These are phyloP conservation scores for Cyprinodon variegatus DNA, from an alignment of 2,113 vertebrate species.

Conservation along the genomic window DNA sequence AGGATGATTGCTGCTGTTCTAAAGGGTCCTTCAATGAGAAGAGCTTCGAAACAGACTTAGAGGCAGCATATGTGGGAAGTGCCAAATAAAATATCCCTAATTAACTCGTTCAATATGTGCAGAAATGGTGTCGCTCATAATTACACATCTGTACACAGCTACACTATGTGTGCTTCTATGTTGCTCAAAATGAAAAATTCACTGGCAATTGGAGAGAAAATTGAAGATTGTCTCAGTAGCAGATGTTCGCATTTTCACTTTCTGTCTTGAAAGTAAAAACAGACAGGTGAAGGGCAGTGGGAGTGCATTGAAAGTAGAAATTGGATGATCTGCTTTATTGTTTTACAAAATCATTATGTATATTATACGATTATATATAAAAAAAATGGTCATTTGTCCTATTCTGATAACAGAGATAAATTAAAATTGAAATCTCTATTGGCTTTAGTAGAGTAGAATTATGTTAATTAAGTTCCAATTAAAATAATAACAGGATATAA, in stretches of 20 bases:
- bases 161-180: not conserved
- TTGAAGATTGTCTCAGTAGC: constrained; percentile 25
- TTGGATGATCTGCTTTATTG: constrained; percentile 45
- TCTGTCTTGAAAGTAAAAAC: constrained; percentile 23
- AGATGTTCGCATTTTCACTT: not conserved
- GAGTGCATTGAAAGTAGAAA: constrained; percentile 40
- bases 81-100: constrained; percentile 65
- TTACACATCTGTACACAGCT: constrained; percentile 3
- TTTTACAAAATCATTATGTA: constrained; percentile 61
- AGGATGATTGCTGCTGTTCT: constrained; percentile 76
- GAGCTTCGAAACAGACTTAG: constrained; percentile 53
- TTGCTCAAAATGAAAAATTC: constrained; percentile 9
- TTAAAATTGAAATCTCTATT: constrained; percentile 15
- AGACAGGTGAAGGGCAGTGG: constrained; percentile 54
- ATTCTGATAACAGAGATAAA: constrained; percentile 41
- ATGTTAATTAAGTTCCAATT: no score
- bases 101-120: constrained; percentile 53
- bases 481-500: no score
- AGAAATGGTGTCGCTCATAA: not conserved
- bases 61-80: constrained; percentile 66
- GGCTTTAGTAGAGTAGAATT: no score
- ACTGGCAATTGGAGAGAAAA: constrained; percentile 28
- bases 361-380: constrained; percentile 52
- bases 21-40: constrained; percentile 76
- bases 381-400: constrained; percentile 52